Base-by-base conservation (phyloP, 2,888 invertebrate species). In the Clusia tigrina region DNA sequence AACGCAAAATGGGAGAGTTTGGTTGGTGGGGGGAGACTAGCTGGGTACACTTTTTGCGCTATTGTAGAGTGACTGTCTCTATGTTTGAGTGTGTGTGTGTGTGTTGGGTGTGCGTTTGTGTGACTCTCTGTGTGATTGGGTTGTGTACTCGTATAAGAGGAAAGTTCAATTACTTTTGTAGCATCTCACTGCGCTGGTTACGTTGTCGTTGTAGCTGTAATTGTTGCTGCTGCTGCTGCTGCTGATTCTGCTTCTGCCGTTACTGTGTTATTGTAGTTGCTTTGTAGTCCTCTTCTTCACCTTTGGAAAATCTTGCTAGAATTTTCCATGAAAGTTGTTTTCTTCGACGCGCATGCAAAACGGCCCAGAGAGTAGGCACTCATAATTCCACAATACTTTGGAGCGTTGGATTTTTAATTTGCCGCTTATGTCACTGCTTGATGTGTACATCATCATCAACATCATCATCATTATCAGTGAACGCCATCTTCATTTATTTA, bases 81-180 rank as follows among this genome's bases (percentile, higher is more conserved):
- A n/a, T n/a, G n/a, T n/a, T n/a, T n/a, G n/a, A n/a, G n/a, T n/a
- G n/a, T n/a, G n/a, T n/a, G n/a, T n/a, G n/a, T n/a, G n/a, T n/a
- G n/a, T n/a, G n/a, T n/a, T n/a, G n/a, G n/a, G 12, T 32, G 32
- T 5, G 32, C 32, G 32, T 5, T 9, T 32, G 12, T 5, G 32
- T 5, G 12, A 32, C 5, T 9, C 32, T 9, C 12, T 32, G 32
- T 5, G 32, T 32, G 5, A 5, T 32, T 32, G 32, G 5, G 32
- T 32, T 32, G 32, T 12, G 6, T 32, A n/a, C n/a, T 5, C n/a
- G n/a, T 48, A 15, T 48, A 17, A n/a, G 42, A 15, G 52, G 18
- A 54, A 54, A 26, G 54, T 54, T 54, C 54, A 54, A 54, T 54
- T 54, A 25, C 54, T 54, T 54, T 54, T 54, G 54, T 54, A 54